These are phyloP conservation scores for Psilanteris sp. DNA, from an alignment of 1,140 invertebrate genomes.

Conservation along the genomic window DNA sequence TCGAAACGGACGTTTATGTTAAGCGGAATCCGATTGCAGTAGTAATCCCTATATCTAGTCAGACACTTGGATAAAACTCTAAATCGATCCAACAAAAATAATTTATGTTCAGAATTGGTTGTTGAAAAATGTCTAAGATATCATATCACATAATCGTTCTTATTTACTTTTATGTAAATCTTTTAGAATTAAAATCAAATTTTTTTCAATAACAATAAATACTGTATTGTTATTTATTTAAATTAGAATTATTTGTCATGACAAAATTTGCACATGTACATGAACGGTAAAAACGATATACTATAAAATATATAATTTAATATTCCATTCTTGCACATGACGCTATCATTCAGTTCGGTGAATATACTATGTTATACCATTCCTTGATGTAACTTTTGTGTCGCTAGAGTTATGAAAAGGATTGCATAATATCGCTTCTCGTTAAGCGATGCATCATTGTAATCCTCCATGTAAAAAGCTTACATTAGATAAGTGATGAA, in stretches of 20 bases:
- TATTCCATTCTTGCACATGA: no score
- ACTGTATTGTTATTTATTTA: no score
- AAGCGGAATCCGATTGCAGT: slow-evolving; percentile 30
- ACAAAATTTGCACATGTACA: no score
- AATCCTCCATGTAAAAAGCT: slow-evolving; percentile 1
- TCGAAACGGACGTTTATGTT: not conserved
- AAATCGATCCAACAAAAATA: not conserved
- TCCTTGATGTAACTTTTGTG: slow-evolving; percentile 28
- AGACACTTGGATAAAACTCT: not conserved
- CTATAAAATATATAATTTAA: no score
- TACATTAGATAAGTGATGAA: not conserved
- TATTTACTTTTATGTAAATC: not conserved
- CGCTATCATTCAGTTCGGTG: slow-evolving; percentile 14
- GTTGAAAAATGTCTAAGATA: not conserved
- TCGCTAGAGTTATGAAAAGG: slow-evolving; percentile 3
- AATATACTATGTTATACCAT: slow-evolving; percentile 12
- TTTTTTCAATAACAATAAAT: not conserved
- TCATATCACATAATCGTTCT: not conserved
- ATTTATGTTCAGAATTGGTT: slow-evolving; percentile 6
- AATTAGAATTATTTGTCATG: no score
- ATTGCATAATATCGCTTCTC: slow-evolving; percentile 11
- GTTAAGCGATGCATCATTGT: slow-evolving; percentile 6
- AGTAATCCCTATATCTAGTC: slow-evolving; percentile 21
- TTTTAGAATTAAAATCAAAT: not conserved
- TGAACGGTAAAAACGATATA: no score